These are phyloP conservation scores for Atrichornis clamosus DNA, from an alignment of 2,113 vertebrate genomes.

Conservation along the genomic window DNA sequence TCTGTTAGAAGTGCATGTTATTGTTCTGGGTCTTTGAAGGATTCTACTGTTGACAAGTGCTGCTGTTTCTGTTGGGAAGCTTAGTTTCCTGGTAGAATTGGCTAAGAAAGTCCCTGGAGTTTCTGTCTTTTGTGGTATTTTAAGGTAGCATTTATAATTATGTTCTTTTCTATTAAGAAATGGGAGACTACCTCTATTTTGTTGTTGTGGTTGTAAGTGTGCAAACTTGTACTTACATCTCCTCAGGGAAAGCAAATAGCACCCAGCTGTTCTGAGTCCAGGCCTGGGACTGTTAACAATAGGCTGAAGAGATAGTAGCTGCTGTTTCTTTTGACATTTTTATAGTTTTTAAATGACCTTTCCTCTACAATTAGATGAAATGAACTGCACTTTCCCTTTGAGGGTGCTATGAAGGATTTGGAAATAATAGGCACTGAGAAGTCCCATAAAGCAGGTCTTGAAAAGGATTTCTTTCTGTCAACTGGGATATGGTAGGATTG, in stretches of 20 bases:
- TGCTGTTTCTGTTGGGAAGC: not conserved
- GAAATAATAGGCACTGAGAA: constrained; percentile 31
- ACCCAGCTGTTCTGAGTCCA: not conserved
- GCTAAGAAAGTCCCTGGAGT: constrained; percentile 17
- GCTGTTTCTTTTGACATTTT: not conserved
- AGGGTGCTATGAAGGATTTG: constrained; percentile 3
- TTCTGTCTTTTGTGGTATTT: not conserved
- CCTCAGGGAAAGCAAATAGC: not conserved
- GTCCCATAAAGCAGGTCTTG: constrained; percentile 16
- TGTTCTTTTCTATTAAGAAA: not conserved
- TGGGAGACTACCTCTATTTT: not conserved
- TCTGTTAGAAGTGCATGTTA: constrained; percentile 12
- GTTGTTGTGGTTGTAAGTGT: not conserved
- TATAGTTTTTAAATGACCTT: not conserved
- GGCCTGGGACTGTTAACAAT: not conserved
- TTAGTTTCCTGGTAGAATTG: not conserved
- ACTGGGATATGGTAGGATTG: not conserved
- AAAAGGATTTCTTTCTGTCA: constrained; percentile 43
- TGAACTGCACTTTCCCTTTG: not conserved
- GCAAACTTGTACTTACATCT: not conserved
- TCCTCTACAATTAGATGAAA: constrained; percentile 13
- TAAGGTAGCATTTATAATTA: constrained; percentile 12
- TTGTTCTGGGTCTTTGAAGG: constrained; percentile 30
- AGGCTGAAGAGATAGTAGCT: not conserved
- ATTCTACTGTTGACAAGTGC: not conserved